Evolutionary conservation across 2,888 invertebrate species (phyloP).

Genomic region (Acanthococcus lagerstroemiae): DNA sequence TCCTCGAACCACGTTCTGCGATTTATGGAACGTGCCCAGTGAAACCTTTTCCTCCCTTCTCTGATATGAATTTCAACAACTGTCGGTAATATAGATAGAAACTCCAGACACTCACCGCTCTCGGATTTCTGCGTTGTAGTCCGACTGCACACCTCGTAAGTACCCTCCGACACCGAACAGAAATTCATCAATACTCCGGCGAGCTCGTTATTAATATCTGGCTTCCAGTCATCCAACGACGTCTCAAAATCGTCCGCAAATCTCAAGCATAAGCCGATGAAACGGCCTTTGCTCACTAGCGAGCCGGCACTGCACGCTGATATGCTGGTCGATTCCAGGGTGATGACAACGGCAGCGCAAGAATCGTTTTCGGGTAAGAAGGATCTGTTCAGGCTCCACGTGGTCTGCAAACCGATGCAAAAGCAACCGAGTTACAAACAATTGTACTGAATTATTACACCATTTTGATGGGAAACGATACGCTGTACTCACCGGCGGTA

Average conservation of each 20-base stretch:
- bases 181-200: constrained; percentile 63
- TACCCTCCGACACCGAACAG: constrained; percentile 97
- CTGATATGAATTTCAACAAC: background rate
- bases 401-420: constrained; percentile 41
- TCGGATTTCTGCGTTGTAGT: constrained; percentile 77
- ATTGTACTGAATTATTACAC: background rate
- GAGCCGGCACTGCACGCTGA: constrained; percentile 92
- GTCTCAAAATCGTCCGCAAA: constrained; percentile 98
- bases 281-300: constrained; percentile 79
- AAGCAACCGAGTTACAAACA: background rate
- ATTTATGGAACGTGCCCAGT: too few relatives aligned
- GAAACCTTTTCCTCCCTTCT: background rate
- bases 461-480: background rate
- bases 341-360: constrained; percentile 87
- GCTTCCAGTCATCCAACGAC: constrained; percentile 94
- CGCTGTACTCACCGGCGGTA: constrained; percentile 51
- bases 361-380: constrained; percentile 61
- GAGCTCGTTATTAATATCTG: constrained; percentile 51
- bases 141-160: constrained; percentile 91
- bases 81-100: too few relatives aligned
- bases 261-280: constrained; percentile 80
- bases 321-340: constrained; percentile 91
- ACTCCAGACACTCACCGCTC: constrained; percentile 4
- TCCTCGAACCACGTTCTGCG: too few relatives aligned
- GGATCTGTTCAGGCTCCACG: constrained; percentile 53